A percentile compares a stretch with the other conserved stretches of the same genome.
phyloP scores from a whole-genome alignment of 2,888 invertebrate genomes.

The Lamellibrachia columna region DNA sequence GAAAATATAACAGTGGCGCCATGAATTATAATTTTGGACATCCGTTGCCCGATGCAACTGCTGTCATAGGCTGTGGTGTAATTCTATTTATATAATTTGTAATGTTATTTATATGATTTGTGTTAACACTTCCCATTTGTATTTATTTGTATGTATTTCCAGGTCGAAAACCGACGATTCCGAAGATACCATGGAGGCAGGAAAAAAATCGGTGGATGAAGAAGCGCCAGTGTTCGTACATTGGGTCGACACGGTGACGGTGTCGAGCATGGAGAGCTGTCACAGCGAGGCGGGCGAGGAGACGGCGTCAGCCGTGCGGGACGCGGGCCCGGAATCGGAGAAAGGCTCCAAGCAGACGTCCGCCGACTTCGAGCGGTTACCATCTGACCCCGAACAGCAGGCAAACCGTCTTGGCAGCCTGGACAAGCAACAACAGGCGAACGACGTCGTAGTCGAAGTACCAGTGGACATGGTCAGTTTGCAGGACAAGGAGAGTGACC shows the following conservation, averaged over 20 bases:
- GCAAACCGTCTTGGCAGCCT: not conserved
- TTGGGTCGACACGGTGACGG: slow-evolving; percentile 54
- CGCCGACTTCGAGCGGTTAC: not conserved
- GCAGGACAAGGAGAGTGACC: not conserved
- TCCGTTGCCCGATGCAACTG: not conserved
- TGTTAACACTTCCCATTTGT: no score
- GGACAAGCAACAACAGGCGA: not conserved
- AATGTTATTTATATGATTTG: no score
- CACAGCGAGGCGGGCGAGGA: slow-evolving; percentile 23
- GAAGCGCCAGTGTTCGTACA: slow-evolving; percentile 7
- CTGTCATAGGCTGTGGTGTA: not conserved
- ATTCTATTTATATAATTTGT: no score
- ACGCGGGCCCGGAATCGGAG: not conserved
- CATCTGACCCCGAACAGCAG: not conserved
- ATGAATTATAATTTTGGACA: not conserved
- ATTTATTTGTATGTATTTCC: not conserved
- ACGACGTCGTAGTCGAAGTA: not conserved
- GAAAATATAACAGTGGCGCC: not conserved
- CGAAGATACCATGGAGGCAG: not conserved
- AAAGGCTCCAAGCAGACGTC: not conserved
- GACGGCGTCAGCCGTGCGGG: not conserved
- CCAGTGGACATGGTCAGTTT: not conserved
- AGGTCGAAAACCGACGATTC: not conserved
- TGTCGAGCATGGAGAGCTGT: slow-evolving; percentile 46
- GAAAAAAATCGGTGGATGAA: not conserved